phyloP scores from a whole-genome alignment of 1,140 invertebrate species.

The Euschistus heros region DNA sequence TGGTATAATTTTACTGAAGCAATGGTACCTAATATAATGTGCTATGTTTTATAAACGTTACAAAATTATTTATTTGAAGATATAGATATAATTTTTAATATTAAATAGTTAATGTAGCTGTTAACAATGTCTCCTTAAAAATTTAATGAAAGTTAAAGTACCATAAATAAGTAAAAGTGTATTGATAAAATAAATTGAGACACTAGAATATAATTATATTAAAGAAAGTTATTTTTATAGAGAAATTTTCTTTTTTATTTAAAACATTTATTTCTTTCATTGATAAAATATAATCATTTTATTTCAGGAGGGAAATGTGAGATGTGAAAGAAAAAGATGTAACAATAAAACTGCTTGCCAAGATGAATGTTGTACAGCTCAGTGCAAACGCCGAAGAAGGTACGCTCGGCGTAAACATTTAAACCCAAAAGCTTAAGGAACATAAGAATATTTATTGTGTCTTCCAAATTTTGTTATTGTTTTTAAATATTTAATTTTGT shows the following conservation, averaged over 20 bases:
- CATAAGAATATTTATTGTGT: not conserved
- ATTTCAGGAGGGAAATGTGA: conserved; percentile 63
- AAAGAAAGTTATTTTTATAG: too few relatives aligned
- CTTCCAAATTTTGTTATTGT: conserved; percentile 14
- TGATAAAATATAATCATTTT: too few relatives aligned
- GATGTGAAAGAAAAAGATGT: conserved; percentile 67
- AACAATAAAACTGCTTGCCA: conserved; percentile 52
- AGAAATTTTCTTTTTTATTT: too few relatives aligned
- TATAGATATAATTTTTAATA: too few relatives aligned
- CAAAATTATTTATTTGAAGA: too few relatives aligned
- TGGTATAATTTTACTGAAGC: not conserved
- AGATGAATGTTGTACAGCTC: conserved; percentile 43
- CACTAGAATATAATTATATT: too few relatives aligned
- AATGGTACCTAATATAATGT: not conserved
- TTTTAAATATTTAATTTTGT: conserved; percentile 16
- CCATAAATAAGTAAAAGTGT: not conserved
- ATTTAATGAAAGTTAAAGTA: not conserved
- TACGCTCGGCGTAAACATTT: not conserved
- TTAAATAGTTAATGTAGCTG: too few relatives aligned
- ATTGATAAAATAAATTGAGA: conserved; percentile 16
- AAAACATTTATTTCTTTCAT: too few relatives aligned
- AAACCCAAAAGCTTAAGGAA: not conserved
- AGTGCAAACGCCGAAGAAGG: conserved; percentile 39
- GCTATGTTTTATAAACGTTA: too few relatives aligned
- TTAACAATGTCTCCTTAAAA: too few relatives aligned